These are phyloP conservation scores for Gulo gulo DNA, from an alignment of 2,113 vertebrate genomes.

Conservation along the genomic window DNA sequence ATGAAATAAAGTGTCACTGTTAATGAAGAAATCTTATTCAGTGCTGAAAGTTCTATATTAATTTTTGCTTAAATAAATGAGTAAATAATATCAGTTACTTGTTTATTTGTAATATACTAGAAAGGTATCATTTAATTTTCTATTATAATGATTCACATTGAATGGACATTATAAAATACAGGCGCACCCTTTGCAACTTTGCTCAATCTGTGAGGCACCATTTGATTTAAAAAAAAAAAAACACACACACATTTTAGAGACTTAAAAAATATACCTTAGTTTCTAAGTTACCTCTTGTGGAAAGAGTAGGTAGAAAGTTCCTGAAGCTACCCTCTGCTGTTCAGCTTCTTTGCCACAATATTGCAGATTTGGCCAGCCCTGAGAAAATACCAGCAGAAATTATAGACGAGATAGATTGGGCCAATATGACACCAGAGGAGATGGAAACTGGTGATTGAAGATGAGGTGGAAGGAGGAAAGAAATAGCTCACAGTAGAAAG, in stretches of 20 bases:
- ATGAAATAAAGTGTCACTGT: neutral
- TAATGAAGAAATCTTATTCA: slow-evolving; percentile 31
- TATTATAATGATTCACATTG: neutral
- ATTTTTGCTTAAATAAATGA: neutral
- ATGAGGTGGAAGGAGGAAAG: neutral
- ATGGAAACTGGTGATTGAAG: neutral
- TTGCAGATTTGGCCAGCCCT: neutral
- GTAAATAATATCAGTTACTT: neutral
- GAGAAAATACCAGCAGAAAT: neutral
- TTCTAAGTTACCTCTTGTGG: neutral
- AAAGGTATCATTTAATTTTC: neutral
- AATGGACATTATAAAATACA: neutral
- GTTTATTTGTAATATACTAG: neutral
- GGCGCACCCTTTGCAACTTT: neutral
- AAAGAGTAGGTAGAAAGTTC: neutral
- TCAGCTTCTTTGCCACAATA: neutral
- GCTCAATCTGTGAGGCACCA: neutral
- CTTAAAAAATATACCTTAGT: neutral
- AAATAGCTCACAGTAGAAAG: neutral
- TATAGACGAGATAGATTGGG: neutral
- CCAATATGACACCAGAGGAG: neutral
- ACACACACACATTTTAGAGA: neutral
- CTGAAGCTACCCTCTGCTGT: neutral
- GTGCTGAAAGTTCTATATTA: neutral
- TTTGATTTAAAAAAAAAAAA: neutral